Evolutionary conservation across 2,888 invertebrate species (phyloP).

Genomic region (Rhaphigaster nebulosa): DNA sequence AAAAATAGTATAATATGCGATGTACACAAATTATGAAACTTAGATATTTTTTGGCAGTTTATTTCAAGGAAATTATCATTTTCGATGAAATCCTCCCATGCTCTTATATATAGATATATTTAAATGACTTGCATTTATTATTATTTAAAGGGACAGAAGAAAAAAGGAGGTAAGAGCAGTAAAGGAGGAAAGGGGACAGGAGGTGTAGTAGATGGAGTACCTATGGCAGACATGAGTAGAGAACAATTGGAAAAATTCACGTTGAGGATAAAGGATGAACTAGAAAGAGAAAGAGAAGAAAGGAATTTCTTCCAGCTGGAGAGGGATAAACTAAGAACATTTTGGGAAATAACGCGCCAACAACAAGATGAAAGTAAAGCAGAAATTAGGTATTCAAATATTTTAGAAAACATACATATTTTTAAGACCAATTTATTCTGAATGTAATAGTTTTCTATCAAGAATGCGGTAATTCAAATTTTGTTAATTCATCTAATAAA

Average conservation of each 20-base stretch:
- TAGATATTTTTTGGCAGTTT: no score
- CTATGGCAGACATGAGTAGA: conserved; percentile 91
- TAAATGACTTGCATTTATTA: conserved; percentile 31
- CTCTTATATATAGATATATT: background rate
- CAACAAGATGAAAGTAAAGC: conserved; percentile 89
- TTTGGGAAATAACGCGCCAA: conserved; percentile 95
- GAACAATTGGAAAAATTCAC: conserved; percentile 94
- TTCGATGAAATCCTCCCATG: no score
- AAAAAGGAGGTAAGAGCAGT: conserved; percentile 66
- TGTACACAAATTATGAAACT: no score
- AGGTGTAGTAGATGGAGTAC: conserved; percentile 82
- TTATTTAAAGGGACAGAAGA: conserved; percentile 65
- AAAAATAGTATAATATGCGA: no score
- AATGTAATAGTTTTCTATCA: no score
- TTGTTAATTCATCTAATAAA: no score
- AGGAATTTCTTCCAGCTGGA: conserved; percentile 96
- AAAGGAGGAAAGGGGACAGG: conserved; percentile 66
- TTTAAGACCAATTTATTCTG: no score
- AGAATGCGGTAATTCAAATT: no score
- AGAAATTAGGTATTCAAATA: conserved; percentile 72
- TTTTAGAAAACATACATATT: background rate
- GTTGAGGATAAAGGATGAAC: conserved; percentile 86
- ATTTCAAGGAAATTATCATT: no score
- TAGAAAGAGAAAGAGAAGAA: conserved; percentile 95
- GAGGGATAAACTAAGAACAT: conserved; percentile 92